These are phyloP conservation scores for Oreochromis mossambicus DNA, from an alignment of 2,797 vertebrate species.

Conservation along the genomic window DNA sequence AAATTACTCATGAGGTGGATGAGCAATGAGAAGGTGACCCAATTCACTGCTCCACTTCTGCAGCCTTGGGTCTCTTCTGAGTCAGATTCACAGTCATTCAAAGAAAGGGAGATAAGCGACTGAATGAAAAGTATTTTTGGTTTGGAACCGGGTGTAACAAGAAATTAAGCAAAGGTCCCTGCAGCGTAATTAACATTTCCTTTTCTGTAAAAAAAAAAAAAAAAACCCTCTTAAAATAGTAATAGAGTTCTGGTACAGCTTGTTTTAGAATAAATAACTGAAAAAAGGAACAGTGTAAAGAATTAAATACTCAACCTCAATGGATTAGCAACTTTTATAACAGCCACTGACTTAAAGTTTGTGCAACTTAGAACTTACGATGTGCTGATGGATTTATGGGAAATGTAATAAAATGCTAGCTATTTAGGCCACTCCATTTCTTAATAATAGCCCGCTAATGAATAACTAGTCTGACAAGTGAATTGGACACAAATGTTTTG, in stretches of 20 bases:
- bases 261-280: background rate
- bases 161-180: background rate
- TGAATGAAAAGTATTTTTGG: background rate
- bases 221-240: background rate
- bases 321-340: background rate
- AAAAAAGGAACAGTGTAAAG: background rate
- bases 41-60: conserved; percentile 55
- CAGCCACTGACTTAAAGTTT: background rate
- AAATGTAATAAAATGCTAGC: background rate
- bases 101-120: background rate
- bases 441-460: background rate
- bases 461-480: background rate
- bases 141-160: background rate
- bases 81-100: conserved; percentile 11
- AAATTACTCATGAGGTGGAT: conserved; percentile 61
- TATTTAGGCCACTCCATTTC: background rate
- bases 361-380: background rate
- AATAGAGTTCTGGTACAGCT: background rate
- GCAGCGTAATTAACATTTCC: background rate
- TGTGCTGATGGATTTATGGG: background rate
- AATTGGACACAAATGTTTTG: background rate
- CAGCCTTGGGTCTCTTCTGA: conserved; percentile 16
- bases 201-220: background rate
- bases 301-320: background rate
- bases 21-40: conserved; percentile 50